Percentiles rank a stretch among this genome's conserved stretches.
phyloP scores from a whole-genome alignment of 1,140 invertebrate genomes.

The Drosophila sucinea region DNA sequence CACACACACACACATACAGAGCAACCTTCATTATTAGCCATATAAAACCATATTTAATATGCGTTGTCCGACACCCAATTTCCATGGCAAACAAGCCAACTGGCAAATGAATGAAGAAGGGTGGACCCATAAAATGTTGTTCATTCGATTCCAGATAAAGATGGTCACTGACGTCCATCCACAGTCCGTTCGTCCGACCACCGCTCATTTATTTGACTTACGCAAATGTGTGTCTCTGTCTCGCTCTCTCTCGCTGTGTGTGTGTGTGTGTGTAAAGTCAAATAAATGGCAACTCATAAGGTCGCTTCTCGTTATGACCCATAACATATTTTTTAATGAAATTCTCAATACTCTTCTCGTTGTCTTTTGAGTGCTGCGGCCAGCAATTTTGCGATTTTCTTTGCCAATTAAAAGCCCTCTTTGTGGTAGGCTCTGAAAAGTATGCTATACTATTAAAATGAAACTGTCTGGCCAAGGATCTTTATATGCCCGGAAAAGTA shows the following conservation, averaged over 20 bases:
- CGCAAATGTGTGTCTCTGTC: slow-evolving; percentile 48
- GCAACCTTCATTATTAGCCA: slow-evolving; percentile 57
- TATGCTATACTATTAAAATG: not conserved
- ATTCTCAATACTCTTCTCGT: slow-evolving; percentile 14
- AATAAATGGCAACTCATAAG: slow-evolving; percentile 75
- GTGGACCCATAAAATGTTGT: slow-evolving; percentile 54
- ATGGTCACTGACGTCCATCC: not conserved
- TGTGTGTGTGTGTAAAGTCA: slow-evolving; percentile 42
- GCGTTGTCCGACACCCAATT: slow-evolving; percentile 72
- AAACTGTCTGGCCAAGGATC: not conserved
- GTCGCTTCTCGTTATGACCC: slow-evolving; percentile 24
- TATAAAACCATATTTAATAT: slow-evolving; percentile 73
- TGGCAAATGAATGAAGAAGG: slow-evolving; percentile 17
- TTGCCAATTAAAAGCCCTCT: not conserved
- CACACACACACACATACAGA: slow-evolving; percentile 32
- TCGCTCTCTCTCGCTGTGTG: not conserved
- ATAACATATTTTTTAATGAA: slow-evolving; percentile 32
- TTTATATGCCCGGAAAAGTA: not conserved
- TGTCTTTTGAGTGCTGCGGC: not conserved
- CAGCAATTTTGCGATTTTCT: not conserved
- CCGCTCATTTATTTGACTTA: slow-evolving; percentile 78
- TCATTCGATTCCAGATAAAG: slow-evolving; percentile 60
- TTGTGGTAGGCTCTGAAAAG: not conserved
- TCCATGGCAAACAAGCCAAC: slow-evolving; percentile 39
- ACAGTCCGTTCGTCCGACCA: slow-evolving; percentile 35